phyloP scores from a whole-genome alignment of 2,113 vertebrate species.

The Narcine bancroftii region DNA sequence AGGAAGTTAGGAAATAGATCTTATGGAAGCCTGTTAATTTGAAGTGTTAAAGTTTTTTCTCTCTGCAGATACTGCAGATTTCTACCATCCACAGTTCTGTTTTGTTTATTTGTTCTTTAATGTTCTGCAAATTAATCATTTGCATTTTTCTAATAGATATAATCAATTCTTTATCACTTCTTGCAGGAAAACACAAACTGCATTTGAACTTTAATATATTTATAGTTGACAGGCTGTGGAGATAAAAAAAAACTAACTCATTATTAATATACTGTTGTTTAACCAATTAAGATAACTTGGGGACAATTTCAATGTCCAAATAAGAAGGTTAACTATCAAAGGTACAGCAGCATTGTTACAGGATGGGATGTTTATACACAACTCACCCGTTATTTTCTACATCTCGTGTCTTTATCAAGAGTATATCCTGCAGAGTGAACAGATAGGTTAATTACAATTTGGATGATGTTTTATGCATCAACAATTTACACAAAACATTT shows the following conservation, averaged over 20 bases:
- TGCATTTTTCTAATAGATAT: neutral
- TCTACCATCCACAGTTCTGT: too few species aligned
- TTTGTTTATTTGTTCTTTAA: neutral
- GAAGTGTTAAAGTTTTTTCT: too few species aligned
- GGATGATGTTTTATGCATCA: neutral
- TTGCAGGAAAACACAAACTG: neutral
- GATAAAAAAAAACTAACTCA: neutral
- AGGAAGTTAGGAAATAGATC: too few species aligned
- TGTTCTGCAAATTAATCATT: neutral
- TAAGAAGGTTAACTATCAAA: conserved; percentile 39
- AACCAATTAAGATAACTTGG: neutral
- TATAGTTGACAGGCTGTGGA: neutral
- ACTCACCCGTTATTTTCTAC: conserved; percentile 53
- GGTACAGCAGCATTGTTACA: conserved; percentile 42
- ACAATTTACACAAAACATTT: neutral
- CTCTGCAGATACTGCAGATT: too few species aligned
- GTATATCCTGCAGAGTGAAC: conserved; percentile 46
- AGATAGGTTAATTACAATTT: neutral
- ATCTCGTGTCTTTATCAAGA: conserved; percentile 24
- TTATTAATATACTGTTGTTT: neutral
- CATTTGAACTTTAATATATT: neutral
- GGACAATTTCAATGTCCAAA: neutral
- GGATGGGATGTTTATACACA: conserved; percentile 37
- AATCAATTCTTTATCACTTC: neutral
- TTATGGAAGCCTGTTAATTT: too few species aligned